A percentile compares a stretch with the other conserved stretches of the same genome.
These are phyloP conservation scores for Torymus aiolomorphi DNA, from an alignment of 2,888 invertebrate genomes.

Conservation along the genomic window DNA sequence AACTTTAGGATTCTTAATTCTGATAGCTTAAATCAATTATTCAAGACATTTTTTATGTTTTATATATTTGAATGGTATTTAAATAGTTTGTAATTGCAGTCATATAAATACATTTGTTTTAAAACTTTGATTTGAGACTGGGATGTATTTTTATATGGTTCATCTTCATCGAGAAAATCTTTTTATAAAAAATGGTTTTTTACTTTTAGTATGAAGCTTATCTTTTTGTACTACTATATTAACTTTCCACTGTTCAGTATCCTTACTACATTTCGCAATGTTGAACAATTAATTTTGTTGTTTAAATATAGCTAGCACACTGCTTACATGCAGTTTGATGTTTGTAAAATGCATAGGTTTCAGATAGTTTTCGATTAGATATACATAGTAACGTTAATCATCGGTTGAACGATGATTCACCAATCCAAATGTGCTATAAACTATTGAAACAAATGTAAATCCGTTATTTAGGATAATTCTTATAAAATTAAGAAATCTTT, in stretches of 20 bases:
- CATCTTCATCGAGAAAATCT: too few relatives aligned
- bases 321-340: constrained; percentile 20
- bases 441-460: constrained; percentile 11
- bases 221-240: not conserved
- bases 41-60: too few relatives aligned
- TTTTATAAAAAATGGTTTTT: constrained; percentile 1
- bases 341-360: constrained; percentile 18
- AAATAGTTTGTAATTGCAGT: too few relatives aligned
- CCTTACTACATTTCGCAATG: constrained; percentile 1
- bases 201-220: not conserved
- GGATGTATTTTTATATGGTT: too few relatives aligned
- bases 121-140: too few relatives aligned
- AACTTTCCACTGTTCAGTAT: constrained; percentile 14
- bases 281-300: not conserved
- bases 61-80: too few relatives aligned
- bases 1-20: too few relatives aligned
- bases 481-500: constrained; percentile 1
- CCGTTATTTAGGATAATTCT: not conserved
- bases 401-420: constrained; percentile 37
- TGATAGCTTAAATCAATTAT: too few relatives aligned
- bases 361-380: constrained; percentile 27
- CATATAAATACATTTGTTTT: too few relatives aligned
- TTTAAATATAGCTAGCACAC: constrained; percentile 33
- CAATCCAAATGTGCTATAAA: constrained; percentile 17
- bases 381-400: constrained; percentile 14